Evolutionary conservation across 2,797 vertebrate genomes (phyloP).

Genomic region (Neosilurus hyrtlii): DNA sequence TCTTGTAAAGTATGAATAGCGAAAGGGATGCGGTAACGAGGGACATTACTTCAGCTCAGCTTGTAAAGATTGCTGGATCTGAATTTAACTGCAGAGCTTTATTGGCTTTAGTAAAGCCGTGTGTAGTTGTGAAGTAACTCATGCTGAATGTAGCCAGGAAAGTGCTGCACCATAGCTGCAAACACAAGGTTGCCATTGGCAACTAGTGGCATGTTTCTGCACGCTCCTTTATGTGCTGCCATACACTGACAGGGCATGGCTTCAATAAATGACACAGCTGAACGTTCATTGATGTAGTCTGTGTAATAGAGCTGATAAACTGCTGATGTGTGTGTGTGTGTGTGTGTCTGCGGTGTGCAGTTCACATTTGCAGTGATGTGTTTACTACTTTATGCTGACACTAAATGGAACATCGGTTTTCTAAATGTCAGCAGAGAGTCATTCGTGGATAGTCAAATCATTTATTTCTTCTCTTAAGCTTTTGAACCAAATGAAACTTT

Average conservation of each 20-base stretch:
- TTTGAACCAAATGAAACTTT: constrained; percentile 8
- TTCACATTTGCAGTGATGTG: constrained; percentile 19
- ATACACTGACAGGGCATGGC: constrained; percentile 26
- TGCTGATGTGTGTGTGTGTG: constrained; percentile 31
- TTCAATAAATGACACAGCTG: constrained; percentile 57
- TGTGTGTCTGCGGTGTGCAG: constrained; percentile 13
- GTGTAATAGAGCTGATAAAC: constrained; percentile 57
- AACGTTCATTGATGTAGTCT: constrained; percentile 45
- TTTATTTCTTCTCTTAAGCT: constrained; percentile 32
- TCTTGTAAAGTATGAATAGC: constrained; percentile 1
- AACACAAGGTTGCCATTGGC: constrained; percentile 37
- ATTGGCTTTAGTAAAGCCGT: constrained; percentile 36
- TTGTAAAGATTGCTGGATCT: constrained; percentile 18
- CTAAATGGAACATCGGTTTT: constrained; percentile 25
- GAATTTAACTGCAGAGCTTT: constrained; percentile 31
- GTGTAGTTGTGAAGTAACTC: constrained; percentile 30
- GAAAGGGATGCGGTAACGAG: neutral
- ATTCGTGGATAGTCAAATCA: constrained; percentile 28
- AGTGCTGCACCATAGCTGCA: constrained; percentile 35
- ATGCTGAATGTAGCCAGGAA: constrained; percentile 41
- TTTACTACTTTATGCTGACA: constrained; percentile 41
- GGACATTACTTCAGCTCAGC: constrained; percentile 10
- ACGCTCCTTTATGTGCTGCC: constrained; percentile 31
- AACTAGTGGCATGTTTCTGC: constrained; percentile 52
- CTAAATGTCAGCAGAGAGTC: constrained; percentile 35